Conservation (phyloP, 2,113 vertebrate genomes). For the Malurus elegans region DNA sequence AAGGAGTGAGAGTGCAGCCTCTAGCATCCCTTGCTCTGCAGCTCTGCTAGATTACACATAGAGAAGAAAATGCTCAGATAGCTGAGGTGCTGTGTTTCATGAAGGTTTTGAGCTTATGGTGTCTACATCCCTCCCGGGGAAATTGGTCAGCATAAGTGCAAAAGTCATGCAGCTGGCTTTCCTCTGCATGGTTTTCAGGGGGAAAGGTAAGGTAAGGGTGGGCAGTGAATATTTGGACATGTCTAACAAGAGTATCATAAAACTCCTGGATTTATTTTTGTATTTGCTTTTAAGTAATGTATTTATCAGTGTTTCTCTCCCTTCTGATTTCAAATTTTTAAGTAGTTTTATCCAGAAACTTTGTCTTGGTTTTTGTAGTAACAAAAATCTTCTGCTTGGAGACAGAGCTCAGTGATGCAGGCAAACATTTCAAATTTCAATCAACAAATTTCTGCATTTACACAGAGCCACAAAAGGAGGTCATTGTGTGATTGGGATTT, state of each 20-base stretch:
- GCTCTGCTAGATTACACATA: not conserved
- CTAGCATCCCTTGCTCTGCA: not conserved
- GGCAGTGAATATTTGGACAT: not conserved
- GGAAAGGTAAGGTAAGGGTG: too few species aligned
- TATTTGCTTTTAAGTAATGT: not conserved
- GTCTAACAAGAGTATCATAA: not conserved
- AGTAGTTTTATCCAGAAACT: not conserved
- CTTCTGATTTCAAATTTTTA: not conserved
- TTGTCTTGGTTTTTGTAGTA: not conserved
- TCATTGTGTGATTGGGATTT: not conserved
- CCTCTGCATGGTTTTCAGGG: not conserved
- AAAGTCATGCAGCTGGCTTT: not conserved
- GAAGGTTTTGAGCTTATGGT: not conserved
- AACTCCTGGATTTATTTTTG: accelerated
- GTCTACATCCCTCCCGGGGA: not conserved
- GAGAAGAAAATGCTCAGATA: not conserved
- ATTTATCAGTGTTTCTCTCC: not conserved
- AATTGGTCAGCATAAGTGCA: not conserved
- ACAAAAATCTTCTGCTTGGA: not conserved
- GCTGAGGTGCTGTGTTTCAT: not conserved
- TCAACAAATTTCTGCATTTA: not conserved
- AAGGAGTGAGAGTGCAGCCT: not conserved
- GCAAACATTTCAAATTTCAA: not conserved
- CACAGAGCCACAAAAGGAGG: not conserved
- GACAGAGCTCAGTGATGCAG: not conserved